Conservation (phyloP, 2,797 vertebrate species). For the Melanotaenia parkinsoni region DNA sequence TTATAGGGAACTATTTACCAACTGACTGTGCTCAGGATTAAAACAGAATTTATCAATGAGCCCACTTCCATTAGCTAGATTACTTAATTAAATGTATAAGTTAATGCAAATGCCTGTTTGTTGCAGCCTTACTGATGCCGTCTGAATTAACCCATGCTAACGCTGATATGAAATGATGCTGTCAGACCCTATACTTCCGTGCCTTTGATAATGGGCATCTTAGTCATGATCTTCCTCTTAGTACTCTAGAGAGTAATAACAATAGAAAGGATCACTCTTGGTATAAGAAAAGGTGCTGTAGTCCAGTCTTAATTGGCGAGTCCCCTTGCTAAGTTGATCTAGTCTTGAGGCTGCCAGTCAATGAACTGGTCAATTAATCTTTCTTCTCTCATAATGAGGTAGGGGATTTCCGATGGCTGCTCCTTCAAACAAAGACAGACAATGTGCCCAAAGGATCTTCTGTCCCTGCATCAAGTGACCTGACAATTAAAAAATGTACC, state of each 20-base stretch:
- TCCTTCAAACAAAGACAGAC: slow-evolving; percentile 89
- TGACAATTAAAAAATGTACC: slow-evolving; percentile 85
- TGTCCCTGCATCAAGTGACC: slow-evolving; percentile 82
- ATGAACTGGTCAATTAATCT: slow-evolving; percentile 98
- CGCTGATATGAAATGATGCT: slow-evolving; percentile 57
- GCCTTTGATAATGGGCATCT: slow-evolving; percentile 70
- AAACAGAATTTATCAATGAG: no score
- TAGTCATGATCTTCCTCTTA: slow-evolving; percentile 73
- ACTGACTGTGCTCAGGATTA: no score
- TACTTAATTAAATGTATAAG: slow-evolving; percentile 21
- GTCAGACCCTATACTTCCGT: slow-evolving; percentile 56
- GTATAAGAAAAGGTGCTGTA: slow-evolving; percentile 81
- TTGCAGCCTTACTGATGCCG: slow-evolving; percentile 28
- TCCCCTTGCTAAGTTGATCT: slow-evolving; percentile 93
- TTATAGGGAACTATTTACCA: no score
- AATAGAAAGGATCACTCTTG: slow-evolving; percentile 79
- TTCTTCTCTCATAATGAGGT: slow-evolving; percentile 94
- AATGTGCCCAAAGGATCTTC: slow-evolving; percentile 87
- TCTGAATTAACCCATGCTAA: slow-evolving; percentile 43
- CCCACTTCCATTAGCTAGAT: background rate
- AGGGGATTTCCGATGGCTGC: slow-evolving; percentile 92
- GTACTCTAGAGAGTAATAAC: slow-evolving; percentile 73
- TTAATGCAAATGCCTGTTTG: slow-evolving; percentile 46
- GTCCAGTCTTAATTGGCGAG: slow-evolving; percentile 88
- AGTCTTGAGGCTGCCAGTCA: slow-evolving; percentile 93